A percentile compares a stretch with the other conserved stretches of the same genome.
phyloP scores from a whole-genome alignment of 2,888 invertebrate genomes.

The Theretra japonica region DNA sequence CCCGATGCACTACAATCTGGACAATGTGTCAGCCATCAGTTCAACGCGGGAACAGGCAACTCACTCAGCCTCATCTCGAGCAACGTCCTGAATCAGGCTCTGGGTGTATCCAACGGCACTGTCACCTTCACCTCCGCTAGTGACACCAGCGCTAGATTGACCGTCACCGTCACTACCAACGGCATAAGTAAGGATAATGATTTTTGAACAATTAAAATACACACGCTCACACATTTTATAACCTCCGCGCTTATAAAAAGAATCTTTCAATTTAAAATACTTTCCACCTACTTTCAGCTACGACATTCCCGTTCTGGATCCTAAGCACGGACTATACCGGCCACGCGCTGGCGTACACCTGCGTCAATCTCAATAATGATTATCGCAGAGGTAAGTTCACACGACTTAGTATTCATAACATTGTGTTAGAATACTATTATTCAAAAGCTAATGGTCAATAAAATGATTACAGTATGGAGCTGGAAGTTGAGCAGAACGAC shows the following conservation, averaged over 20 bases:
- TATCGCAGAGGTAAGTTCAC: constrained; percentile 62
- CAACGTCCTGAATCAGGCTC: constrained; percentile 54
- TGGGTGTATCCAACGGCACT: constrained; percentile 44
- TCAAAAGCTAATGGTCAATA: neutral
- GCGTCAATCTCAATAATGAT: constrained; percentile 63
- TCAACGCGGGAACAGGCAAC: constrained; percentile 42
- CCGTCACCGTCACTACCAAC: constrained; percentile 48
- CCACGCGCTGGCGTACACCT: constrained; percentile 86
- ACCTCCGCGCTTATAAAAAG: neutral
- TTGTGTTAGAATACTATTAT: neutral
- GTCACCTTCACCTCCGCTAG: constrained; percentile 46
- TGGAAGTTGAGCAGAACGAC: constrained; percentile 72
- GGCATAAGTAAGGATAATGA: constrained; percentile 46
- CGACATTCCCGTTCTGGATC: constrained; percentile 60
- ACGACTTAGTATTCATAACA: neutral
- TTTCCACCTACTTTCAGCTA: constrained; percentile 48
- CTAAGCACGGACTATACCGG: constrained; percentile 83
- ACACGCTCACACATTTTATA: too few relatives aligned
- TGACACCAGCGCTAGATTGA: constrained; percentile 57
- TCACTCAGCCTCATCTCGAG: constrained; percentile 53
- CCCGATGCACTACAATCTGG: constrained; percentile 61
- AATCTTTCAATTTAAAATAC: neutral
- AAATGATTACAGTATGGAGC: constrained; percentile 63
- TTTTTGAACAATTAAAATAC: neutral
- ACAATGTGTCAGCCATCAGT: constrained; percentile 62